phyloP scores from a whole-genome alignment of 2,888 invertebrate species.

The Malthinus seriepunctatus region DNA sequence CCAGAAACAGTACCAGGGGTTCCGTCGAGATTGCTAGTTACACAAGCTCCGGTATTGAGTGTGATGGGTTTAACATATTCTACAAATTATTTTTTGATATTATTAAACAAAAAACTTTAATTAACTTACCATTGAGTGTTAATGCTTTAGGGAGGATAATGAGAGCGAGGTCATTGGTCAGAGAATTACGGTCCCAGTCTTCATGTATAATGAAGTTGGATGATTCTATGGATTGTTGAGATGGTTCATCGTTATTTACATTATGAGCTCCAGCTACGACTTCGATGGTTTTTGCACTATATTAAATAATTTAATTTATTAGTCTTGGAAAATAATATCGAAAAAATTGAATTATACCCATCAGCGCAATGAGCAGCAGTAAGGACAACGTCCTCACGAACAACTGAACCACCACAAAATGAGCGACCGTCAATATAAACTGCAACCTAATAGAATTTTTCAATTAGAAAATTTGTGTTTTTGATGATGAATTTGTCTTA shows the following conservation, averaged over 20 bases:
- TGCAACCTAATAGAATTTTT: too few relatives aligned
- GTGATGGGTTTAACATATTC: slow-evolving; percentile 30
- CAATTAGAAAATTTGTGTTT: background rate
- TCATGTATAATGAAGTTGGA: slow-evolving; percentile 43
- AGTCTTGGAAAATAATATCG: too few relatives aligned
- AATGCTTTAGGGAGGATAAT: slow-evolving; percentile 49
- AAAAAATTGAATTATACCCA: too few relatives aligned
- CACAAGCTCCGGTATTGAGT: slow-evolving; percentile 29
- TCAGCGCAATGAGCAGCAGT: slow-evolving; percentile 62
- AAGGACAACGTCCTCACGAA: slow-evolving; percentile 56
- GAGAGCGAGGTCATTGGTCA: slow-evolving; percentile 55
- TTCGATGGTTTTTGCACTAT: too few relatives aligned
- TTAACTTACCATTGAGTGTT: background rate
- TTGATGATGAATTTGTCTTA: background rate
- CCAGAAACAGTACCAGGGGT: slow-evolving; percentile 53
- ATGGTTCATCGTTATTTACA: slow-evolving; percentile 40
- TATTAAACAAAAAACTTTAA: background rate
- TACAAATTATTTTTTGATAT: slow-evolving; percentile 7
- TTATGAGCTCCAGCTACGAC: too few relatives aligned
- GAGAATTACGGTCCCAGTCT: slow-evolving; percentile 40
- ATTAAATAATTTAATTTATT: too few relatives aligned
- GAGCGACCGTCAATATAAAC: slow-evolving; percentile 46
- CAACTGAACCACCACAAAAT: slow-evolving; percentile 59
- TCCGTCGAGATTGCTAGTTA: slow-evolving; percentile 47
- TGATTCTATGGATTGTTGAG: slow-evolving; percentile 42